phyloP scores from a whole-genome alignment of 2,888 invertebrate species.

The Rhamnusium bicolor region DNA sequence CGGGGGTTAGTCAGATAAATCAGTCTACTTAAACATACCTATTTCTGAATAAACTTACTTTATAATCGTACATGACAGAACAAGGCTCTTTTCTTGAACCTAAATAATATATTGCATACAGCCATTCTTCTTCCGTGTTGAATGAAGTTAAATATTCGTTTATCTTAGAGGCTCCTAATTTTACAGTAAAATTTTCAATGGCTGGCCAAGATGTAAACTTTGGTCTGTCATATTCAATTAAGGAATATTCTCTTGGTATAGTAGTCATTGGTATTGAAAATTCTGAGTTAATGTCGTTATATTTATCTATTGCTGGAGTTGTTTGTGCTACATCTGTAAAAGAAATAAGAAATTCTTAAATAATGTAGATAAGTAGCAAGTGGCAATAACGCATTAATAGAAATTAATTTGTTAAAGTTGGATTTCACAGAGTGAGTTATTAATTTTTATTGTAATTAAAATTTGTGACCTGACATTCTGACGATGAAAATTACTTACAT shows the following conservation, averaged over 20 bases:
- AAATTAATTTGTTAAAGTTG: not conserved
- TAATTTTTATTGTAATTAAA: no score
- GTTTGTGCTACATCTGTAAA: not conserved
- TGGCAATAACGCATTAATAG: no score
- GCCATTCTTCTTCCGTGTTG: slow-evolving; percentile 50
- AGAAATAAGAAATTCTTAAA: not conserved
- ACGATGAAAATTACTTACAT: no score
- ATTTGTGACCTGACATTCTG: no score
- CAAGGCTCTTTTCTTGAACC: slow-evolving; percentile 21
- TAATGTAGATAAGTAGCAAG: not conserved
- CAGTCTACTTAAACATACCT: no score
- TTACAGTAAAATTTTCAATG: slow-evolving; percentile 44
- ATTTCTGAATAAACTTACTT: slow-evolving; percentile 34
- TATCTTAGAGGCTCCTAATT: slow-evolving; percentile 48
- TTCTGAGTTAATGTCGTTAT: not conserved
- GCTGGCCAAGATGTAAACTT: slow-evolving; percentile 45
- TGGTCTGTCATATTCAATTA: slow-evolving; percentile 10
- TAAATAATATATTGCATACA: slow-evolving; percentile 51
- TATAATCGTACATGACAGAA: slow-evolving; percentile 43
- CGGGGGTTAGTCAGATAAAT: no score
- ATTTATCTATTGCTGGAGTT: not conserved
- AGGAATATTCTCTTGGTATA: not conserved
- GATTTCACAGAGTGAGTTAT: no score
- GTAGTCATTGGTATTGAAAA: not conserved
- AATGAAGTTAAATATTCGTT: slow-evolving; percentile 50